phyloP scores from a whole-genome alignment of 2,113 vertebrate species.

The Tichodroma muraria region DNA sequence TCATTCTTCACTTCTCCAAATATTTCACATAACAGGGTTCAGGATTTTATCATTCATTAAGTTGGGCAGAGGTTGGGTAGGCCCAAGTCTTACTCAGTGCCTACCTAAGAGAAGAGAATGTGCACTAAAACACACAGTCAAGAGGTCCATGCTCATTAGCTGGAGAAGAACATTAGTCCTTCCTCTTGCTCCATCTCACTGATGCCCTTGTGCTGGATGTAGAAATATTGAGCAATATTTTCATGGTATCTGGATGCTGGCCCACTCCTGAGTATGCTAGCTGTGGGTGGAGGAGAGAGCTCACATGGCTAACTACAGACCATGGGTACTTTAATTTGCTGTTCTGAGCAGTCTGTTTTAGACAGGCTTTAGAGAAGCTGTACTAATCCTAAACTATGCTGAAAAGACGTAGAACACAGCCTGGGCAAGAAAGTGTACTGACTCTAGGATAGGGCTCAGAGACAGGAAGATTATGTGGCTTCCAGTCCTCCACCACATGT shows the following conservation, averaged over 20 bases:
- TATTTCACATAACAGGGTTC: neutral
- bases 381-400: neutral
- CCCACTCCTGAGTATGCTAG: neutral
- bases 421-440: neutral
- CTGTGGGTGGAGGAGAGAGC: neutral
- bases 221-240: neutral
- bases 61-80: neutral
- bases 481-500: neutral
- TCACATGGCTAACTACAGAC: neutral
- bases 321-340: neutral
- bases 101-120: neutral
- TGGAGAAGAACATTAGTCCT: neutral
- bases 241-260: neutral
- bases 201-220: neutral
- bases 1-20: neutral
- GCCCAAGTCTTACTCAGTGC: neutral
- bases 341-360: neutral
- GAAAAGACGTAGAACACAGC: neutral
- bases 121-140: neutral
- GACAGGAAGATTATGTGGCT: neutral
- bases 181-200: neutral
- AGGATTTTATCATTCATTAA: neutral
- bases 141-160: neutral
- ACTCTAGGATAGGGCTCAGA: neutral
- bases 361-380: neutral